These are phyloP conservation scores for Neodiprion fabricii DNA, from an alignment of 1,140 invertebrate species.

Conservation along the genomic window DNA sequence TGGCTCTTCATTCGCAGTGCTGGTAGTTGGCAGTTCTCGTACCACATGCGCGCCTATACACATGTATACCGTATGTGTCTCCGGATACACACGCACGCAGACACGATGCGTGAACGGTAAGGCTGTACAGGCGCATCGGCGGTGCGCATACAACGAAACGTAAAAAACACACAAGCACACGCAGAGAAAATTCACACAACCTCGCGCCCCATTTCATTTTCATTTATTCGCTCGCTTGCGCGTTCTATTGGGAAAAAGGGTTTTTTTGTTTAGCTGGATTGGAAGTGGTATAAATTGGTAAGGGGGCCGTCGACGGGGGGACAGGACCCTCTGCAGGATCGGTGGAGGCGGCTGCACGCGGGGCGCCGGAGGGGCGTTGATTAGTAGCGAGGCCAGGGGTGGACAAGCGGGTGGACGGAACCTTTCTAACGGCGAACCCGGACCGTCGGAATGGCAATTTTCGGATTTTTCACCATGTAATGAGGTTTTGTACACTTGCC, in stretches of 20 bases:
- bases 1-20: conserved; percentile 16
- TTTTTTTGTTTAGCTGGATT: conserved; percentile 44
- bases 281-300: conserved; percentile 46
- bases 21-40: conserved; percentile 17
- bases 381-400: conserved; percentile 31
- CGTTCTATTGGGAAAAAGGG: conserved; percentile 37
- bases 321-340: background rate
- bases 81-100: background rate
- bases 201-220: conserved; percentile 37
- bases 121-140: background rate
- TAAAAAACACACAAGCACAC: background rate
- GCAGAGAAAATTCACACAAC: conserved; percentile 7
- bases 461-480: too few species aligned
- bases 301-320: conserved; percentile 25
- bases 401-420: background rate
- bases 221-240: conserved; percentile 44
- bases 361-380: conserved; percentile 26
- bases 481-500: too few species aligned
- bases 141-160: background rate
- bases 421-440: too few species aligned
- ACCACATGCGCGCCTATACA: conserved; percentile 13
- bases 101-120: background rate
- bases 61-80: background rate
- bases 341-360: conserved; percentile 10
- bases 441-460: too few species aligned